These are phyloP conservation scores for Drosophila paulistorum DNA, from an alignment of 1,140 invertebrate genomes.

Conservation along the genomic window DNA sequence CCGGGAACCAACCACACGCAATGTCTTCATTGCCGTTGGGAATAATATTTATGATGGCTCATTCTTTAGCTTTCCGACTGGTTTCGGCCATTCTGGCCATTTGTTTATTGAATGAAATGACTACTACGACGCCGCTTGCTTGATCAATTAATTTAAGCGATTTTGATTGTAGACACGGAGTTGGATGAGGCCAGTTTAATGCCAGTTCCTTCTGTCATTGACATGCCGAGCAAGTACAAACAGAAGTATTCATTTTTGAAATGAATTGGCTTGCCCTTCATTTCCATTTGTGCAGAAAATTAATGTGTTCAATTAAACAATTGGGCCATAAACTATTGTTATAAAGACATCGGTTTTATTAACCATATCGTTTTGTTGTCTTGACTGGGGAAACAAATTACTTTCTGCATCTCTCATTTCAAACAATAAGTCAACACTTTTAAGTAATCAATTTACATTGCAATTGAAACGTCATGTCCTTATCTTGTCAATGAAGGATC, in stretches of 20 bases:
- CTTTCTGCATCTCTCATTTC: no score
- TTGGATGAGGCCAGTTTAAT: slow-evolving; percentile 40
- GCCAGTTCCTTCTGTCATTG: slow-evolving; percentile 55
- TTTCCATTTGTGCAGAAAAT: neutral
- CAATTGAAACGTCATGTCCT: no score
- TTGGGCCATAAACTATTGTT: neutral
- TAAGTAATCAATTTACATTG: no score
- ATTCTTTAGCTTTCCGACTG: slow-evolving; percentile 18
- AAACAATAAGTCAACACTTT: no score
- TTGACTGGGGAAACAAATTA: no score
- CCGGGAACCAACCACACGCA: slow-evolving; percentile 17
- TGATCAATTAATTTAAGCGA: slow-evolving; percentile 71
- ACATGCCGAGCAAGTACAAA: slow-evolving; percentile 37
- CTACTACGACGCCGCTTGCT: slow-evolving; percentile 23
- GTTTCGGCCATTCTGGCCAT: slow-evolving; percentile 37
- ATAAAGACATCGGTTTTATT: neutral
- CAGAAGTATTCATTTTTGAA: slow-evolving; percentile 46
- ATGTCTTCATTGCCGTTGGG: slow-evolving; percentile 22
- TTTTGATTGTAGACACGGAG: slow-evolving; percentile 23
- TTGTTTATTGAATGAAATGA: slow-evolving; percentile 54
- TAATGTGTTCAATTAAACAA: neutral
- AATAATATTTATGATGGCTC: slow-evolving; percentile 53
- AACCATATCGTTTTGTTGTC: neutral
- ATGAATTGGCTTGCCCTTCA: slow-evolving; percentile 45
- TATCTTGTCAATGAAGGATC: no score